Evolutionary conservation across 2,797 vertebrate species (phyloP).

Genomic region (Neosalanx taihuensis): DNA sequence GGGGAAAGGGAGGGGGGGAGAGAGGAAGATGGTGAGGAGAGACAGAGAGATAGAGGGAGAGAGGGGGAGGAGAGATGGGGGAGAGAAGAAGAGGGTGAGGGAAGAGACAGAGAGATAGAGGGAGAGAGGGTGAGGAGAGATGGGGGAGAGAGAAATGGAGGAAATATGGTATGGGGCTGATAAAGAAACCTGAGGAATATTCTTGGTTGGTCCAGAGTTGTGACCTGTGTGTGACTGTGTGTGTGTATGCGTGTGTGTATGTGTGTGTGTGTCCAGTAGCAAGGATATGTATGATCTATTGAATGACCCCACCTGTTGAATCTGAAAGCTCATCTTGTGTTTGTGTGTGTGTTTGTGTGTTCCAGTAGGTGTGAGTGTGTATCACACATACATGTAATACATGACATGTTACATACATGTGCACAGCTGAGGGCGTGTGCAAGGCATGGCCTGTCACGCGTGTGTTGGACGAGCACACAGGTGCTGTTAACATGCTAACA

Average conservation of each 20-base stretch:
- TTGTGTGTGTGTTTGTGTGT: constrained; percentile 5
- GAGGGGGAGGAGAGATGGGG: background rate
- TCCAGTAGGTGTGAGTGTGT: background rate
- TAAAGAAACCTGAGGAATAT: background rate
- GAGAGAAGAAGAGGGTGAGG: background rate
- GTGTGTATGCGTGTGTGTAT: constrained; percentile 7
- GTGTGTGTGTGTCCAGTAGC: constrained; percentile 13
- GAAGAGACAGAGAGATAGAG: background rate
- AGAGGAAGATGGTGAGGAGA: background rate
- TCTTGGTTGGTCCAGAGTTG: background rate
- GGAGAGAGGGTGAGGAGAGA: background rate
- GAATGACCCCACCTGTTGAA: constrained; percentile 27
- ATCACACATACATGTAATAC: no score
- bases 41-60: background rate
- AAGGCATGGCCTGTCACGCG: no score
- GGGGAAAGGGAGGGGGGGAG: no score
- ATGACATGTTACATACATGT: no score
- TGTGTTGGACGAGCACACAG: no score
- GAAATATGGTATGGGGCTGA: background rate
- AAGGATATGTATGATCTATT: constrained; percentile 12
- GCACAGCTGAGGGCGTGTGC: no score
- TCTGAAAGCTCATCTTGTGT: constrained; percentile 18
- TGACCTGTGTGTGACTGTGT: constrained; percentile 4
- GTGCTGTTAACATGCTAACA: no score
- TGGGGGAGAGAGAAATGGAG: background rate